Evolutionary conservation across 2,113 vertebrate genomes (phyloP), one percentile per base, ranked within the genome.

Genomic region (Salvelinus sp.): DNA sequence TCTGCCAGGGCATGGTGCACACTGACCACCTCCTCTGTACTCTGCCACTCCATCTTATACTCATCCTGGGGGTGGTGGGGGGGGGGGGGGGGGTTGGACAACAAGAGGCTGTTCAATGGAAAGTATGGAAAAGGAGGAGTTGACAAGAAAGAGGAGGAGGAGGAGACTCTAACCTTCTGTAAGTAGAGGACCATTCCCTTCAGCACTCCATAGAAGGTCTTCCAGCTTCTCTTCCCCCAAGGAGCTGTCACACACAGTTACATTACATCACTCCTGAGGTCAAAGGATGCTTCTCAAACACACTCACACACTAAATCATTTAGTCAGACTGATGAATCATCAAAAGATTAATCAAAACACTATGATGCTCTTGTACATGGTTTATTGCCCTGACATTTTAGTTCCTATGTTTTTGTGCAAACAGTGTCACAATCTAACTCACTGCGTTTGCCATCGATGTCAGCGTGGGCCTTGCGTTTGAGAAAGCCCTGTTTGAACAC

Each of bases 221-320:
- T 98, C 96, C 96, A 98, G 87, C 96, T 86, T 16, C 97, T 90
- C 75, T 95, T 96, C 6, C 96, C 96, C 96, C 96, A 96, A 0
- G 96, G 96, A 0, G 96, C 96, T 97, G 86, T n/a, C 69, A 74
- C 25, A 85, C 66, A 80, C 2, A 73, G 64, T 16, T n/a, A 58
- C 25, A 74, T 74, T 7, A 38, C 38, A 44, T 44, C 9, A 44
- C 7, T 22, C 3, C 20, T 22, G 23, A 22, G 60, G 22, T 63
- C 60, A 63, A 44, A 44, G 14, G 18, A 33, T 10, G 5, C 50
- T 18, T 54, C n/a, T 1, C 16, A 66, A 22, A 28, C n/a, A 68
- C 23, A 50, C 47, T 38, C 20, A 22, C 60, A 47, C 27, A 50
- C 33, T 7, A 62, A 18, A 7, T 48, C 2, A 10, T 10, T 44